Conservation (phyloP, 1,140 invertebrate genomes). For the Pogonomyrmex californicus region DNA sequence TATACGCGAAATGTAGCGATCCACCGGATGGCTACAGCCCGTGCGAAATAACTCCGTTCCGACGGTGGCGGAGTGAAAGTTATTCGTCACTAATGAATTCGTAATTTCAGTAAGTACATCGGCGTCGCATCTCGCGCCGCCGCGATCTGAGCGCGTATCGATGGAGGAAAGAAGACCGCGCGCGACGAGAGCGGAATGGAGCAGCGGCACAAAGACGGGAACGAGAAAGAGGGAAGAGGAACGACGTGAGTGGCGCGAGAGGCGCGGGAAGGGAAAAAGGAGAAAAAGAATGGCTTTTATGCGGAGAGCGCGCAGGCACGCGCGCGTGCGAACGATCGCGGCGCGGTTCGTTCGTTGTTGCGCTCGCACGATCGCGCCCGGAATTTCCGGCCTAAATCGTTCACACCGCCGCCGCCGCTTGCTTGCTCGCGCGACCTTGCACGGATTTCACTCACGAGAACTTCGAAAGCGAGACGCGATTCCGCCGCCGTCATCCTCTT, state of each 20-base stretch:
- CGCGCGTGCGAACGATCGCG: conserved; percentile 67
- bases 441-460: conserved; percentile 72
- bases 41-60: conserved; percentile 50
- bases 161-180: conserved; percentile 25
- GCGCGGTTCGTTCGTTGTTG: conserved; percentile 19
- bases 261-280: not conserved
- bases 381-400: conserved; percentile 76
- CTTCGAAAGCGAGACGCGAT: conserved; percentile 66
- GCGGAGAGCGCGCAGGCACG: conserved; percentile 29
- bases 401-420: conserved; percentile 30
- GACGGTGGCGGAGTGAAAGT: conserved; percentile 68
- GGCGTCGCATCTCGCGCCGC: conserved; percentile 21
- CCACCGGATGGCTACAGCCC: not conserved
- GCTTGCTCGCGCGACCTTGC: conserved; percentile 70
- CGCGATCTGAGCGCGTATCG: conserved; percentile 57
- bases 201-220: not conserved
- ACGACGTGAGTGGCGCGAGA: not conserved
- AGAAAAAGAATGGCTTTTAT: conserved; percentile 33
- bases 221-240: not conserved
- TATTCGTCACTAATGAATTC: conserved; percentile 74
- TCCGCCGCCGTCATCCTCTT: not conserved
- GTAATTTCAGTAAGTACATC: conserved; percentile 71
- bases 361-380: conserved; percentile 71
- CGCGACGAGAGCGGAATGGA: not conserved
- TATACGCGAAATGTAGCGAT: conserved; percentile 3